Evolutionary conservation across 2,888 invertebrate genomes (phyloP).

Genomic region (Drosophila acutilabella): DNA sequence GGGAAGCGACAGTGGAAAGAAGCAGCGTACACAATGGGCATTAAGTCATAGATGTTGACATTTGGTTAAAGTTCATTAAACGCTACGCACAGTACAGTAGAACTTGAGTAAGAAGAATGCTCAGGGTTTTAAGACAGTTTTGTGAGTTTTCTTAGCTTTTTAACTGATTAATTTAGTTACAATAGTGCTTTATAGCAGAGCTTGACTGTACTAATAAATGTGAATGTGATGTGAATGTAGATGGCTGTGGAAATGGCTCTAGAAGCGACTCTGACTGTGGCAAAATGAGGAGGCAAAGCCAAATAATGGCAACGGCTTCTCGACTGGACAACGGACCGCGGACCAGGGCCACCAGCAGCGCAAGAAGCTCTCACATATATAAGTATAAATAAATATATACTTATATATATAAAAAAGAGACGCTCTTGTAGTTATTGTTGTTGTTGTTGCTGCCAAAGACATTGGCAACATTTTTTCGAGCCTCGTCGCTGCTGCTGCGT

Average conservation of each 20-base stretch:
- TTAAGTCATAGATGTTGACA: slow-evolving; percentile 68
- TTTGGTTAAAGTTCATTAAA: slow-evolving; percentile 73
- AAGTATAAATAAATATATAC: slow-evolving; percentile 2
- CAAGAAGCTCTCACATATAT: slow-evolving; percentile 12
- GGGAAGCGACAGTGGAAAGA: slow-evolving; percentile 7
- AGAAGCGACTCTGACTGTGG: slow-evolving; percentile 2
- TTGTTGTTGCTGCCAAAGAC: slow-evolving; percentile 35
- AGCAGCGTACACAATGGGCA: slow-evolving; percentile 31
- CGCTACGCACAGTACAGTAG: slow-evolving; percentile 43
- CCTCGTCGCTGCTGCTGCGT: slow-evolving; percentile 44
- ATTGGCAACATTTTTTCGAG: slow-evolving; percentile 74
- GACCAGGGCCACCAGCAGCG: slow-evolving; percentile 56
- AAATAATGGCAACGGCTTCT: slow-evolving; percentile 64
- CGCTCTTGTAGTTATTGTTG: slow-evolving; percentile 17
- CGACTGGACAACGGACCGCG: slow-evolving; percentile 36
- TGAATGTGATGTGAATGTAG: slow-evolving; percentile 34
- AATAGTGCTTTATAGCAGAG: not conserved
- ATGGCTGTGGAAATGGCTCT: not conserved
- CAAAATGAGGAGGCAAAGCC: slow-evolving; percentile 42
- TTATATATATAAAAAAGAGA: not conserved
- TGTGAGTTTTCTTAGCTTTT: no score
- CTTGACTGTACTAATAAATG: slow-evolving; percentile 33
- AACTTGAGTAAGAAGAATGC: no score
- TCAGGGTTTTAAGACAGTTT: not conserved
- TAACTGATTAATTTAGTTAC: not conserved